Evolutionary conservation across 2,888 invertebrate genomes (phyloP).

Genomic region (Reticulitermes lucifugus): DNA sequence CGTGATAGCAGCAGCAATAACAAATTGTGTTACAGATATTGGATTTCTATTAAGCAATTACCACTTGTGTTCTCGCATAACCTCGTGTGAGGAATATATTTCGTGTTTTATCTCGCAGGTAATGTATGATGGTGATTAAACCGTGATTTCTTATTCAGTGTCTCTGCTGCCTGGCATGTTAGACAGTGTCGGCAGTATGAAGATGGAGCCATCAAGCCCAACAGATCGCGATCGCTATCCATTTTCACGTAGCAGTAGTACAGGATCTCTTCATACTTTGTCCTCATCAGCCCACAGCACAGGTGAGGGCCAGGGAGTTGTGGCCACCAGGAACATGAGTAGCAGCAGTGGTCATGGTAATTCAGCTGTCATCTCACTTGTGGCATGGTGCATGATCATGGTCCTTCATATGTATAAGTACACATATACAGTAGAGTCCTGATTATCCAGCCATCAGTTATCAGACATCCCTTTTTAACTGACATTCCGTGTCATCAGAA

Average conservation of each 20-base stretch:
- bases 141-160: neutral
- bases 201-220: constrained; percentile 71
- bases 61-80: too few relatives aligned
- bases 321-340: constrained; percentile 47
- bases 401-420: neutral
- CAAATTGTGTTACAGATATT: too few relatives aligned
- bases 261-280: constrained; percentile 81
- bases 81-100: too few relatives aligned
- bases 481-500: too few relatives aligned
- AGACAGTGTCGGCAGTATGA: constrained; percentile 61
- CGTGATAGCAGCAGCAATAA: too few relatives aligned
- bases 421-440: too few relatives aligned
- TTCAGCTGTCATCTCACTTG: neutral
- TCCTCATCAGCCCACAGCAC: constrained; percentile 85
- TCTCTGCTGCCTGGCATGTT: constrained; percentile 44
- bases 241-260: constrained; percentile 81
- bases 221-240: constrained; percentile 68
- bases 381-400: neutral
- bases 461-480: too few relatives aligned
- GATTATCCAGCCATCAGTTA: too few relatives aligned
- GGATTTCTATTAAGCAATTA: too few relatives aligned
- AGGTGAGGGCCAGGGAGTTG: constrained; percentile 65
- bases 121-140: neutral
- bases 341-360: constrained; percentile 58
- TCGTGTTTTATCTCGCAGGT: too few relatives aligned